A percentile compares a stretch with the other conserved stretches of the same genome.
These are phyloP conservation scores for Clarias gariepinus DNA, from an alignment of 2,113 vertebrate genomes.

Conservation along the genomic window DNA sequence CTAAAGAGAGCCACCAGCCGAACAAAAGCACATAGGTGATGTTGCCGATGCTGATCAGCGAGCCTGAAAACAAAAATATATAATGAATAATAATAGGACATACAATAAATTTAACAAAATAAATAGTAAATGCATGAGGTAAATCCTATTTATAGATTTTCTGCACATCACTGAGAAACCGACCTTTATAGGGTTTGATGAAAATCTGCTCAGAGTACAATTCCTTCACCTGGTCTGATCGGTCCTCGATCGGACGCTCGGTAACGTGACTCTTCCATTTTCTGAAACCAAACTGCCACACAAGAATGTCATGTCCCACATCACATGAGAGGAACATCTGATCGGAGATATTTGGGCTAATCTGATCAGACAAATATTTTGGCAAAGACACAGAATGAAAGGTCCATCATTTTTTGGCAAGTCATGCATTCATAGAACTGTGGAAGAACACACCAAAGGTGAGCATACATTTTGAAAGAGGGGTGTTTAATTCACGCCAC, in stretches of 20 bases:
- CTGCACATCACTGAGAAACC: background rate
- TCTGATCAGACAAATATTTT: background rate
- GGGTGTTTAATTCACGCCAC: too few relatives aligned
- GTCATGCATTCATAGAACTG: background rate
- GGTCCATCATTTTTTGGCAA: background rate
- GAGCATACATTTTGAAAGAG: too few relatives aligned
- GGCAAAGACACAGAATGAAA: background rate
- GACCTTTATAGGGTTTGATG: constrained; percentile 71
- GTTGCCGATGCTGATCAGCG: constrained; percentile 74
- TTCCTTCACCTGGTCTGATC: constrained; percentile 80
- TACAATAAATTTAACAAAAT: background rate
- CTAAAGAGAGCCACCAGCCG: constrained; percentile 85
- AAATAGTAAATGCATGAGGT: background rate
- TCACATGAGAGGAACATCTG: too few relatives aligned
- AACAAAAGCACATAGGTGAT: constrained; percentile 80
- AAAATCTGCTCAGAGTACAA: constrained; percentile 80
- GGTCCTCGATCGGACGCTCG: constrained; percentile 77
- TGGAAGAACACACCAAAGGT: too few relatives aligned
- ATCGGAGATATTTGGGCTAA: background rate
- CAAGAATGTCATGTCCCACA: background rate
- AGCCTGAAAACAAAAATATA: constrained; percentile 65
- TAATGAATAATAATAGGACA: background rate
- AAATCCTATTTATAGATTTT: background rate
- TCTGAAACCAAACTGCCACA: constrained; percentile 84
- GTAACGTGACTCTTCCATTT: constrained; percentile 91